These are phyloP conservation scores for Pempheris klunzingeri DNA, from an alignment of 2,797 vertebrate genomes.

Conservation along the genomic window DNA sequence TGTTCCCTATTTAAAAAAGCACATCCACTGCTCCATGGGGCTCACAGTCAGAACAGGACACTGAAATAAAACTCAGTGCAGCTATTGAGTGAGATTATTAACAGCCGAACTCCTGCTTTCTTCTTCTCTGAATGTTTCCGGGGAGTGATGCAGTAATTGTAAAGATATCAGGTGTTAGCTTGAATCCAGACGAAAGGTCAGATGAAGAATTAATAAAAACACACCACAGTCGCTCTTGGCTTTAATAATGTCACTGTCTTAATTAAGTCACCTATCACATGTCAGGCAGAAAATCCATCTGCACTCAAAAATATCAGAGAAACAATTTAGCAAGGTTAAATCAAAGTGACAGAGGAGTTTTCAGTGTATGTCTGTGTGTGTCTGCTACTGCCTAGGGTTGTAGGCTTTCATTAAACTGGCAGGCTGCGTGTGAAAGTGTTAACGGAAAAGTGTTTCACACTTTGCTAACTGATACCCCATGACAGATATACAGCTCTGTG, in stretches of 20 bases:
- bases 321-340: conserved; percentile 72
- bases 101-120: conserved; percentile 22
- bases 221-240: conserved; percentile 57
- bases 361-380: conserved; percentile 17
- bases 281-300: conserved; percentile 59
- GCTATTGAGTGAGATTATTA: conserved; percentile 26
- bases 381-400: conserved; percentile 45
- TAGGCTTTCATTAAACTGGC: conserved; percentile 61
- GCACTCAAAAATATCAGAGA: conserved; percentile 53
- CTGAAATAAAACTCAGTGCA: conserved; percentile 19
- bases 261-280: conserved; percentile 76
- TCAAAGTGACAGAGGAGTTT: conserved; percentile 69
- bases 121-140: conserved; percentile 26
- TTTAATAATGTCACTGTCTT: conserved; percentile 82
- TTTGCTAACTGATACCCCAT: conserved; percentile 48
- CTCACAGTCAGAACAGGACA: conserved; percentile 21
- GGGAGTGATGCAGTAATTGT: conserved; percentile 33
- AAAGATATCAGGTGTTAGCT: conserved; percentile 66
- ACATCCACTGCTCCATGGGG: conserved; percentile 2
- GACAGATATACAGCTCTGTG: conserved; percentile 43
- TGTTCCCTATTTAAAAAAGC: conserved; percentile 33
- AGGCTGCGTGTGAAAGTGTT: conserved; percentile 70
- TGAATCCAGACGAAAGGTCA: conserved; percentile 76
- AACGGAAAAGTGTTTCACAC: conserved; percentile 73
- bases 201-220: conserved; percentile 80